phyloP scores from a whole-genome alignment of 2,797 vertebrate genomes.

The Cyprinodon diabolis region DNA sequence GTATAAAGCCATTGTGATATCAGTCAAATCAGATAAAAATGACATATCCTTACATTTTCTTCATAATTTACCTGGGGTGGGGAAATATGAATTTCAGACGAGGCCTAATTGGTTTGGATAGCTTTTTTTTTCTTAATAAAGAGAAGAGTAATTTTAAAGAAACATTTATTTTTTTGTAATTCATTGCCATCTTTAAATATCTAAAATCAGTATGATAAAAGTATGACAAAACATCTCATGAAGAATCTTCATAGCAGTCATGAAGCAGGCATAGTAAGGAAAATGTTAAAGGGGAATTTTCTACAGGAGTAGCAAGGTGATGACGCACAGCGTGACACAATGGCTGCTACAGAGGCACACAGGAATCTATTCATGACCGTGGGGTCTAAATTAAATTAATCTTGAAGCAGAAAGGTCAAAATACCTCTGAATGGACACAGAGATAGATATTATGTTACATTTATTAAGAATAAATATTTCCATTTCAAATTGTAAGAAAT shows the following conservation, averaged over 20 bases:
- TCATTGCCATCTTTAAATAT: not conserved
- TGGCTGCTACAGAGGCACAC: slow-evolving; percentile 24
- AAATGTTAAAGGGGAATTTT: slow-evolving; percentile 33
- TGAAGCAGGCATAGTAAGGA: slow-evolving; percentile 22
- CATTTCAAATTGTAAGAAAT: not conserved
- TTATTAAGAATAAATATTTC: not conserved
- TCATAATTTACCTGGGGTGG: not conserved
- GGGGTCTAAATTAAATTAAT: slow-evolving; percentile 11
- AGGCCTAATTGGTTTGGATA: not conserved
- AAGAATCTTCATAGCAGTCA: not conserved
- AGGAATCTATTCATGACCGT: slow-evolving; percentile 49
- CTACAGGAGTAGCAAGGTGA: slow-evolving; percentile 50
- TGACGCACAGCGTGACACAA: slow-evolving; percentile 43
- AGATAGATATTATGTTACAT: not conserved
- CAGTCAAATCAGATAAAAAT: no score
- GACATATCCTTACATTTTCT: not conserved
- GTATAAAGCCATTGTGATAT: not conserved
- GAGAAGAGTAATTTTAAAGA: not conserved
- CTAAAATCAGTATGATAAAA: not conserved
- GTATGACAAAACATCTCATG: not conserved
- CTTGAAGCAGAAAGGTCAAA: not conserved
- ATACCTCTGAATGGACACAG: not conserved
- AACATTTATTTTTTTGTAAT: not conserved
- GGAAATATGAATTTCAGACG: not conserved
- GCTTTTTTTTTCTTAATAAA: not conserved